Conservation (phyloP, 1,140 invertebrate species). For the Gryon sp. region DNA sequence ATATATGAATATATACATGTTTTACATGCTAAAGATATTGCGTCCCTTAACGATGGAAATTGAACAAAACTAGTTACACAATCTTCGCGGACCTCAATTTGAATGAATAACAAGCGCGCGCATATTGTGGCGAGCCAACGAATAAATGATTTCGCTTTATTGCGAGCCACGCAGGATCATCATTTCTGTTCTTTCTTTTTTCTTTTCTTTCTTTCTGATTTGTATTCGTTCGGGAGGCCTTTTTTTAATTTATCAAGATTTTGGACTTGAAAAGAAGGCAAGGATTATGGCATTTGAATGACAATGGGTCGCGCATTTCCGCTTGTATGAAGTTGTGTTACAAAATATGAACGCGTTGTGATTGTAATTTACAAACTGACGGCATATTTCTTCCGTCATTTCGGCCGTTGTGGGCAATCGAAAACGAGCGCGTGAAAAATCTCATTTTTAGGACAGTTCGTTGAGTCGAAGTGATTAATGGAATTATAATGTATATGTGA, state of each 20-base stretch:
- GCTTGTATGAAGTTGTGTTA: not conserved
- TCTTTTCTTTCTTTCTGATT: too few species aligned
- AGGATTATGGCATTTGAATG: conserved; percentile 48
- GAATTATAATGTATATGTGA: too few species aligned
- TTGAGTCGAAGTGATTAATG: too few species aligned
- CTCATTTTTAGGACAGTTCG: too few species aligned
- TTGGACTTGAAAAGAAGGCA: conserved; percentile 7
- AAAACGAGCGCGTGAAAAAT: too few species aligned
- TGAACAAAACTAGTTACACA: conserved; percentile 56
- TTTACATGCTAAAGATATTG: conserved; percentile 50
- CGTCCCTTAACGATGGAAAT: conserved; percentile 53
- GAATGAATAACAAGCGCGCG: conserved; percentile 46
- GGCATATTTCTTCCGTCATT: not conserved
- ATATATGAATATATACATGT: conserved; percentile 58
- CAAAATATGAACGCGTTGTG: conserved; percentile 16
- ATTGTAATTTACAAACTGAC: conserved; percentile 22
- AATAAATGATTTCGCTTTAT: conserved; percentile 43
- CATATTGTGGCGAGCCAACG: conserved; percentile 25
- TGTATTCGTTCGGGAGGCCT: conserved; percentile 36
- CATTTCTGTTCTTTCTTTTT: conserved; percentile 39
- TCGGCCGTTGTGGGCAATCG: too few species aligned
- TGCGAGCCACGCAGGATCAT: conserved; percentile 16
- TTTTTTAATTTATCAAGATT: conserved; percentile 54
- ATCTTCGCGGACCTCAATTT: conserved; percentile 51
- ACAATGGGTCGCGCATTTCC: conserved; percentile 44